Conservation (phyloP, 1,140 invertebrate species). For the Cotesia typhae region DNA sequence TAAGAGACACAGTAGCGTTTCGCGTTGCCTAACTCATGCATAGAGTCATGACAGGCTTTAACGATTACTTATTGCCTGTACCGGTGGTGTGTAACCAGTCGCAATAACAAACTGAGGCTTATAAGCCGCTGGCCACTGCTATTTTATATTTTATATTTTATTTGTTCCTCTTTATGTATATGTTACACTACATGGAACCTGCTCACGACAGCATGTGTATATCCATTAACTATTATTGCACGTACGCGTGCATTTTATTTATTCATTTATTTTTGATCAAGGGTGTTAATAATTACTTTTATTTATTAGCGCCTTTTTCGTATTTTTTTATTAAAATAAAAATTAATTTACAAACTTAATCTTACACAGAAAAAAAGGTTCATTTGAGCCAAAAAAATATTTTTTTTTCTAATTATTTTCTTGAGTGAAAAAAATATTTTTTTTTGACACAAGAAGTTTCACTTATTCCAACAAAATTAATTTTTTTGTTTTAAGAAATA, state of each 20-base stretch:
- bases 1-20: constrained; percentile 35
- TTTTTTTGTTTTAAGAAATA: too few species aligned
- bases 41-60: constrained; percentile 51
- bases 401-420: too few species aligned
- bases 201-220: background rate
- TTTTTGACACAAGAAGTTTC: too few species aligned
- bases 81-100: constrained; percentile 43
- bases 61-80: constrained; percentile 50
- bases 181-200: background rate
- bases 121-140: constrained; percentile 37
- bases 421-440: too few species aligned
- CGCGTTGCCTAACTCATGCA: constrained; percentile 51
- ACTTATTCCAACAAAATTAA: too few species aligned
- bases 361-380: too few species aligned
- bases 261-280: background rate
- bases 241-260: constrained; percentile 6
- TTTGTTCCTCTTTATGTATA: background rate
- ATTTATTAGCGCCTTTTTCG: background rate
- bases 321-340: too few species aligned
- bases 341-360: too few species aligned
- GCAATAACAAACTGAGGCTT: constrained; percentile 40
- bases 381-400: too few species aligned
- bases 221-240: background rate
- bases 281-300: constrained; percentile 3
- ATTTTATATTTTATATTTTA: constrained; percentile 43